phyloP scores from a whole-genome alignment of 2,113 vertebrate species.

The Odontesthes bonariensis region DNA sequence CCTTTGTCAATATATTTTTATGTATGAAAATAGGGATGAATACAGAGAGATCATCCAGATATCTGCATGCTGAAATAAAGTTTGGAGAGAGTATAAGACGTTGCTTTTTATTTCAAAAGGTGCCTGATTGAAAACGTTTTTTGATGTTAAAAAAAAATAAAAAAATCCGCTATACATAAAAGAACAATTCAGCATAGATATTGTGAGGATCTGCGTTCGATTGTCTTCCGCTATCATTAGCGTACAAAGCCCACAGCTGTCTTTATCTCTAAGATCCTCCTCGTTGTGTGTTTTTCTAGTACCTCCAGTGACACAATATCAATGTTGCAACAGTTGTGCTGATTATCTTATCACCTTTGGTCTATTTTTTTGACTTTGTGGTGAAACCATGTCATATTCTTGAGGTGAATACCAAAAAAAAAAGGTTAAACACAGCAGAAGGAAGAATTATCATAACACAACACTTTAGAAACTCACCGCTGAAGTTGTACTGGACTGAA shows the following conservation, averaged over 20 bases:
- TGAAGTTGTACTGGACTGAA: neutral
- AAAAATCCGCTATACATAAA: neutral
- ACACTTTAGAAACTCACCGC: neutral
- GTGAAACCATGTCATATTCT: neutral
- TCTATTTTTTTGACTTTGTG: constrained; percentile 2
- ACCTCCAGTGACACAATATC: constrained; percentile 22
- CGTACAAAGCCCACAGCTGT: constrained; percentile 22
- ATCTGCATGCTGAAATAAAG: constrained; percentile 78
- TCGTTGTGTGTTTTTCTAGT: constrained; percentile 13
- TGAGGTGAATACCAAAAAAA: neutral
- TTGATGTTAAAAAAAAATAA: neutral
- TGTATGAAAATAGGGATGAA: constrained; percentile 70
- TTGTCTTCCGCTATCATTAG: constrained; percentile 20
- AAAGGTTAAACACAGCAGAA: neutral
- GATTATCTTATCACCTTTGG: constrained; percentile 62
- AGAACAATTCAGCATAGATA: constrained; percentile 36
- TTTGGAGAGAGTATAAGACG: constrained; percentile 51
- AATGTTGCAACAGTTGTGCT: constrained; percentile 41
- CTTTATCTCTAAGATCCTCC: constrained; percentile 47
- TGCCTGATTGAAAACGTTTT: neutral
- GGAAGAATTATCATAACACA: neutral
- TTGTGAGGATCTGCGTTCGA: constrained; percentile 38
- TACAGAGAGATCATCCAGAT: constrained; percentile 54
- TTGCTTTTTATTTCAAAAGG: neutral
- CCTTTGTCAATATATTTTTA: constrained; percentile 75